phyloP scores from a whole-genome alignment of 2,888 invertebrate genomes.

The Ochropleura plecta region DNA sequence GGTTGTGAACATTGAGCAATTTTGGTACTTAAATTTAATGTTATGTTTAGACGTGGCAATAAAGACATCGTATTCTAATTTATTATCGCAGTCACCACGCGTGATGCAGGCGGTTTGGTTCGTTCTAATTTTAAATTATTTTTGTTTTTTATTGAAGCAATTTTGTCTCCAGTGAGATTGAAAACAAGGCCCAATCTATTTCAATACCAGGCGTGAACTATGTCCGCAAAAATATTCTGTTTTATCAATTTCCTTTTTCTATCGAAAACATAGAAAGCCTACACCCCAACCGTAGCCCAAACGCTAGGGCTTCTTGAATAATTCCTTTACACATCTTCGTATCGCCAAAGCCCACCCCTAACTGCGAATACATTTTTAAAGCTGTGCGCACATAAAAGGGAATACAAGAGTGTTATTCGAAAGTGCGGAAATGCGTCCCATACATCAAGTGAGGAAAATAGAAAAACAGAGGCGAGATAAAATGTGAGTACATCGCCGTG shows the following conservation, averaged over 20 bases:
- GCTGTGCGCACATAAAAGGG: constrained; percentile 86
- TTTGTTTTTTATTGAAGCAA: not conserved
- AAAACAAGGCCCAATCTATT: not conserved
- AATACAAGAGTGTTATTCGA: constrained; percentile 87
- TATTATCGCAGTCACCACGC: constrained; percentile 16
- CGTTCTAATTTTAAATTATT: not conserved
- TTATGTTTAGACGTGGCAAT: constrained; percentile 24
- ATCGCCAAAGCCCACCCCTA: constrained; percentile 76
- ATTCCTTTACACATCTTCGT: constrained; percentile 78
- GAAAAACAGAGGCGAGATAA: constrained; percentile 87
- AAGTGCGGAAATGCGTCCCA: constrained; percentile 89
- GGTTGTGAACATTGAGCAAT: constrained; percentile 59
- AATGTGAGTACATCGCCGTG: constrained; percentile 86
- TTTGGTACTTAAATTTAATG: constrained; percentile 53
- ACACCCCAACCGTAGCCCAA: constrained; percentile 44
- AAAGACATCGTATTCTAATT: constrained; percentile 32
- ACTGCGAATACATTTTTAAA: constrained; percentile 88
- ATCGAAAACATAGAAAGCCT: constrained; percentile 43
- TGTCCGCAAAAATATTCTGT: constrained; percentile 23
- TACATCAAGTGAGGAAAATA: constrained; percentile 88
- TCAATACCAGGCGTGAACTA: constrained; percentile 5
- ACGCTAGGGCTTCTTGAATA: constrained; percentile 74
- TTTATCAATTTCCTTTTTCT: constrained; percentile 41
- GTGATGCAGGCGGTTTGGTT: constrained; percentile 1
- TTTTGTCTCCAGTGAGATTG: not conserved